A percentile compares a stretch with the other conserved stretches of the same genome.
These are phyloP conservation scores for Danio choprae DNA, from an alignment of 2,797 vertebrate genomes.

Conservation along the genomic window DNA sequence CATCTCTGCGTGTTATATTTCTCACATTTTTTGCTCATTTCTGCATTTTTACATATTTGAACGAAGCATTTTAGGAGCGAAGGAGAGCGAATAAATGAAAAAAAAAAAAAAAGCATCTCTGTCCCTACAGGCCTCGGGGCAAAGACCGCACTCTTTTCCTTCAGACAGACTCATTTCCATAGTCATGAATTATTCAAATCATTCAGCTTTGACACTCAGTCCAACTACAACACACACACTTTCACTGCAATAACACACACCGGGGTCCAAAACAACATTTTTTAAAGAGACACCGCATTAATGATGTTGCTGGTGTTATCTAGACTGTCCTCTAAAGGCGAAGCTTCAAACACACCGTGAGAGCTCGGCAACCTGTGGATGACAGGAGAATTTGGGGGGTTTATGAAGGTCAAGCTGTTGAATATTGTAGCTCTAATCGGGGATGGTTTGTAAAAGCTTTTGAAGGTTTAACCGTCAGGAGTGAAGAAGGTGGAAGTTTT, in stretches of 20 bases:
- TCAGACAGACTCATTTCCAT: slow-evolving; percentile 73
- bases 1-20: slow-evolving; percentile 22
- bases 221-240: slow-evolving; percentile 43
- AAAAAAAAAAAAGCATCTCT: slow-evolving; percentile 59
- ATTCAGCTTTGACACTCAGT: slow-evolving; percentile 45
- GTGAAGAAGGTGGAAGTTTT: not conserved
- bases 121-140: slow-evolving; percentile 64
- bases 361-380: slow-evolving; percentile 11
- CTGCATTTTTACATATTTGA: slow-evolving; percentile 19
- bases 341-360: not conserved
- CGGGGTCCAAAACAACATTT: slow-evolving; percentile 37
- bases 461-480: no score
- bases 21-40: slow-evolving; percentile 11
- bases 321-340: slow-evolving; percentile 11
- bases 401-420: slow-evolving; percentile 7
- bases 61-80: not conserved
- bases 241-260: slow-evolving; percentile 33
- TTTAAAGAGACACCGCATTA: slow-evolving; percentile 35
- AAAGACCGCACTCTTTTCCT: slow-evolving; percentile 67
- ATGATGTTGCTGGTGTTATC: slow-evolving; percentile 37
- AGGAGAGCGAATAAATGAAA: slow-evolving; percentile 29
- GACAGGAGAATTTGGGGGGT: not conserved
- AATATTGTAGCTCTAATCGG: not conserved
- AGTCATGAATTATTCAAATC: slow-evolving; percentile 78
- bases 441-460: not conserved